Conservation (phyloP, 2,113 vertebrate genomes). For the Caloenas nicobarica region DNA sequence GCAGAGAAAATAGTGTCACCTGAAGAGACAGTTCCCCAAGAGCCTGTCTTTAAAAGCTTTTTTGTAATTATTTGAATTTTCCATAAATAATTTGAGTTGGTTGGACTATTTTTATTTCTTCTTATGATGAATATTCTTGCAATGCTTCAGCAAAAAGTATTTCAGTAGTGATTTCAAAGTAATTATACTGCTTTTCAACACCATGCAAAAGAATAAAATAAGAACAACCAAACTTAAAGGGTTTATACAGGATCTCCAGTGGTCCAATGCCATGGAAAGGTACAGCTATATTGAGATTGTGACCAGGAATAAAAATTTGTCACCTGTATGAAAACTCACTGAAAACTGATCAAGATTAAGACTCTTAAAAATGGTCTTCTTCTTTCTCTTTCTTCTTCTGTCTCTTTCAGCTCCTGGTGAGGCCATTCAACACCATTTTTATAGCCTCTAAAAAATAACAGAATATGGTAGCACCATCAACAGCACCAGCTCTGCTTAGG, state of each 20-base stretch:
- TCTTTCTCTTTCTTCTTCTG: not conserved
- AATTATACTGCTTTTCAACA: not conserved
- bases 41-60: not conserved
- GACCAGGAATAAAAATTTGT: not conserved
- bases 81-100: not conserved
- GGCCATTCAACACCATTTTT: not conserved
- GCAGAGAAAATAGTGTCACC: not conserved
- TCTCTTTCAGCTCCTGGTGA: not conserved
- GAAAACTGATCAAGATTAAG: not conserved
- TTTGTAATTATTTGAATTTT: not conserved
- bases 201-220: not conserved
- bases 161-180: not conserved
- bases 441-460: not conserved
- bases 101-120: not conserved
- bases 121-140: not conserved
- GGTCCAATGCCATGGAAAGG: not conserved
- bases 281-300: not conserved
- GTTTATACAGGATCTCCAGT: not conserved
- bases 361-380: not conserved
- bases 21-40: not conserved
- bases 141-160: not conserved
- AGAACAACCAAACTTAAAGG: not conserved
- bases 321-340: not conserved
- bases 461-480: not conserved
- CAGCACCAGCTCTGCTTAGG: not conserved